Base-by-base conservation (phyloP, 2,888 invertebrate genomes). In the Notodonta ziczac region DNA sequence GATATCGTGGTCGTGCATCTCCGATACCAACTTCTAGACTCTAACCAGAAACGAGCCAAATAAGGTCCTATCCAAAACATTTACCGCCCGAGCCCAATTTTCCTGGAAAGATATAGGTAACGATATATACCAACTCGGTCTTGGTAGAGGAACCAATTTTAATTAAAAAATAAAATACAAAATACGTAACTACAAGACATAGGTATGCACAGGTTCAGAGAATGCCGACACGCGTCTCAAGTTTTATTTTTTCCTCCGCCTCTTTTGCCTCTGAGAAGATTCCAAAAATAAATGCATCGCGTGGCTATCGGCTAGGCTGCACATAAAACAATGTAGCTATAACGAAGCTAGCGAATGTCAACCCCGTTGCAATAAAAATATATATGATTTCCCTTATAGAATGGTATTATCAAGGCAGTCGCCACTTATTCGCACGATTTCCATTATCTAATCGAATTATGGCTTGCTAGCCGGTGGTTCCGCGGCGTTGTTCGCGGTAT, bases 371-470 rank as follows among this genome's bases (percentile, higher is more conserved):
- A 62, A 62, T 62, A 65, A 61, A 69, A 61, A 42, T 69, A 56
- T 69, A 40, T 68, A 56, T 69, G 1, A 61, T 62, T 62, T 67
- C 59, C 62, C 58, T 62, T 58, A 57, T 59, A 57, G 63, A 75
- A 63, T 66, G 62, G 58, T 62, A 66, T 57, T 67, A 70, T 70
- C 62, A 64, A 57, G 58, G 60, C 58, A 59, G 56, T 61, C 60
- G 64, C 62, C 73, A 70, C 64, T 73, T 70, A 70, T 71, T 76
- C 67, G 65, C 65, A 62, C 72, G 61, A 70, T 76, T 74, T 69
- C 66, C 65, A 68, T 74, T 66, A 68, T 72, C 68, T 72, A 74
- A 75, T 75, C 72, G 68, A 75, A 75, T 75, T 72, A 76, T 75
- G 60, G 68, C 57, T 24, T 72, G 74, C 65, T 67, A 60, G 64